A percentile compares a stretch with the other conserved stretches of the same genome.
These are phyloP conservation scores for Petromus typicus DNA, from an alignment of 2,113 vertebrate genomes.

Conservation along the genomic window DNA sequence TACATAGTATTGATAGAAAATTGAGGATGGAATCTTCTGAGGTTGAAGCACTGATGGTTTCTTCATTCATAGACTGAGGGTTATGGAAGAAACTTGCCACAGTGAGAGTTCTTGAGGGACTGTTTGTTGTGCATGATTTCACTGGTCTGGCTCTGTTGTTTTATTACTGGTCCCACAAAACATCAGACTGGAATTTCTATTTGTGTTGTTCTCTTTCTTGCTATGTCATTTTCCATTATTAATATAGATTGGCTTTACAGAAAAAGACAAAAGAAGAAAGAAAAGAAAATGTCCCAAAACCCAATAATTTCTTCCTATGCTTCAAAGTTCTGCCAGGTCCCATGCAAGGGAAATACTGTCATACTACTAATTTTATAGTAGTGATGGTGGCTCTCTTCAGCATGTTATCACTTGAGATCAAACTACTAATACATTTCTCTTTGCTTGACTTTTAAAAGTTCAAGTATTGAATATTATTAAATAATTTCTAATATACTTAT, in stretches of 20 bases:
- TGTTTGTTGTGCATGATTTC: not conserved
- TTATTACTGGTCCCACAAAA: not conserved
- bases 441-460: conserved; percentile 23
- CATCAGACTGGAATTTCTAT: not conserved
- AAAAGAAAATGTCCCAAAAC: not conserved
- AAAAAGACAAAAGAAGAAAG: not conserved
- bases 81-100: not conserved
- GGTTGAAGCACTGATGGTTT: not conserved
- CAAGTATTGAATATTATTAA: not conserved
- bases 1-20: not conserved
- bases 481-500: not conserved
- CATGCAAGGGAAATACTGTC: not conserved
- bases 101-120: not conserved
- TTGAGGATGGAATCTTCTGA: not conserved
- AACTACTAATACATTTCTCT: not conserved
- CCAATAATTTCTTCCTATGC: not conserved
- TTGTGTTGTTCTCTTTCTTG: not conserved
- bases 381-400: not conserved
- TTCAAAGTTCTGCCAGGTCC: not conserved
- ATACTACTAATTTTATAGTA: not conserved
- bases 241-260: not conserved
- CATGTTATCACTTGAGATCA: not conserved
- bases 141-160: not conserved
- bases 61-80: not conserved
- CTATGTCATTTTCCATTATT: not conserved